phyloP scores from a whole-genome alignment of 2,113 vertebrate genomes.

The Poecilia latipinna region DNA sequence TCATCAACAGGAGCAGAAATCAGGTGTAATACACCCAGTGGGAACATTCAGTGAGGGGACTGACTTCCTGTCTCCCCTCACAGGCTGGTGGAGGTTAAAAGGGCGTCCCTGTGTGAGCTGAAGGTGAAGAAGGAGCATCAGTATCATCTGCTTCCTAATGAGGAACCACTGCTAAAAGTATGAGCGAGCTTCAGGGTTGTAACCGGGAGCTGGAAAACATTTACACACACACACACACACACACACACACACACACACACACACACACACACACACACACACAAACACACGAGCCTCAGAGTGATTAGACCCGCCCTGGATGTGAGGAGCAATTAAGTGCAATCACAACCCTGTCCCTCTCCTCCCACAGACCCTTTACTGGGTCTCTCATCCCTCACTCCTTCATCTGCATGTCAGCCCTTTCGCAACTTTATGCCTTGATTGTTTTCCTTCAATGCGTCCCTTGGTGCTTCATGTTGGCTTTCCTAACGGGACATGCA shows the following conservation, averaged over 20 bases:
- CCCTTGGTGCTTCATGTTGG: background rate
- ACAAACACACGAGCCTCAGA: conserved; percentile 2
- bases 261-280: background rate
- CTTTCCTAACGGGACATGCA: background rate
- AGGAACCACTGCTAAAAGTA: conserved; percentile 61
- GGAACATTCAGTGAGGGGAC: background rate
- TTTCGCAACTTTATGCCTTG: conserved; percentile 15
- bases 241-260: background rate
- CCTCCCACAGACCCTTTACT: conserved; percentile 19
- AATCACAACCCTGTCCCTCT: conserved; percentile 62
- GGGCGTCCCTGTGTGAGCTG: conserved; percentile 34
- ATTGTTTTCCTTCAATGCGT: conserved; percentile 22
- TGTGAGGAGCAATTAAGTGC: conserved; percentile 73
- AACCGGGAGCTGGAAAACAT: conserved; percentile 41
- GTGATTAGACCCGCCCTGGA: conserved; percentile 66
- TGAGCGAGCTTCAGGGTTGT: conserved; percentile 33
- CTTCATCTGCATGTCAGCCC: conserved; percentile 35
- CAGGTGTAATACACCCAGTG: background rate
- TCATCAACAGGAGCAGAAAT: background rate
- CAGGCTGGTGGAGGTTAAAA: conserved; percentile 38
- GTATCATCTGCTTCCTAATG: conserved; percentile 69
- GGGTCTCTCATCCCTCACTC: conserved; percentile 20
- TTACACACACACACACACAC: conserved; percentile 1
- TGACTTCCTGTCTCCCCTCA: conserved; percentile 8
- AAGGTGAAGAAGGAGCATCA: conserved; percentile 33